A percentile compares a stretch with the other conserved stretches of the same genome.
phyloP scores from a whole-genome alignment of 2,888 invertebrate species.

The Miltochrista miniata region DNA sequence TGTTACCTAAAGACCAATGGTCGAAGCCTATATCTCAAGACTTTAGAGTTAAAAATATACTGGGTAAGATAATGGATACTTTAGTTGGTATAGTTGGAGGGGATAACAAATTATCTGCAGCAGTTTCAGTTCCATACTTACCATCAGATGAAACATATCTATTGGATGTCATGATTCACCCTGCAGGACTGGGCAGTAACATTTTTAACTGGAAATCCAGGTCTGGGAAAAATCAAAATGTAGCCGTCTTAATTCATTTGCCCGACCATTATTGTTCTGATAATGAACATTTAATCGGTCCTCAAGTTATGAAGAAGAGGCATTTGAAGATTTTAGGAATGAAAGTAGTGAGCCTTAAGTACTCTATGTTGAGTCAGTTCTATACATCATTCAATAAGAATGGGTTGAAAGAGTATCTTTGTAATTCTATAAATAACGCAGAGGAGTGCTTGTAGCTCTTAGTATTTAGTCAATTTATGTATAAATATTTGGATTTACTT shows the following conservation, averaged over 20 bases:
- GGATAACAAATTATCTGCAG: conserved; percentile 70
- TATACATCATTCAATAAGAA: conserved; percentile 70
- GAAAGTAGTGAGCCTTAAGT: conserved; percentile 84
- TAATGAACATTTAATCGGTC: conserved; percentile 82
- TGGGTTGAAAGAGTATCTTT: conserved; percentile 79
- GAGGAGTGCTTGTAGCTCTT: conserved; percentile 42
- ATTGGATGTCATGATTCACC: conserved; percentile 84
- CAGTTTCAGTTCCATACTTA: conserved; percentile 79
- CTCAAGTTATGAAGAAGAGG: conserved; percentile 85
- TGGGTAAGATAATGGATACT: conserved; percentile 69
- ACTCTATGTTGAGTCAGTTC: conserved; percentile 75
- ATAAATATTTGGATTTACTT: not conserved
- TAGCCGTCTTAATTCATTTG: conserved; percentile 84
- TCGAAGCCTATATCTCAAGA: conserved; percentile 80
- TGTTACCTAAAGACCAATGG: conserved; percentile 80
- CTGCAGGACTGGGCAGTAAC: conserved; percentile 61
- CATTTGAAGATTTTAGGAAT: conserved; percentile 86
- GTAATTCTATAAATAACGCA: conserved; percentile 65
- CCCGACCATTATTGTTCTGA: conserved; percentile 87
- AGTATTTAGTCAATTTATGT: conserved; percentile 13
- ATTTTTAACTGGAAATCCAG: conserved; percentile 74
- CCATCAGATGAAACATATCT: conserved; percentile 84
- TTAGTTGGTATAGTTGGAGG: conserved; percentile 74
- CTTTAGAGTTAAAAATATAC: conserved; percentile 75
- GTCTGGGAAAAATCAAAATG: conserved; percentile 67